Evolutionary conservation across 2,113 vertebrate species (phyloP).

Genomic region (Neodon shergylaensis): DNA sequence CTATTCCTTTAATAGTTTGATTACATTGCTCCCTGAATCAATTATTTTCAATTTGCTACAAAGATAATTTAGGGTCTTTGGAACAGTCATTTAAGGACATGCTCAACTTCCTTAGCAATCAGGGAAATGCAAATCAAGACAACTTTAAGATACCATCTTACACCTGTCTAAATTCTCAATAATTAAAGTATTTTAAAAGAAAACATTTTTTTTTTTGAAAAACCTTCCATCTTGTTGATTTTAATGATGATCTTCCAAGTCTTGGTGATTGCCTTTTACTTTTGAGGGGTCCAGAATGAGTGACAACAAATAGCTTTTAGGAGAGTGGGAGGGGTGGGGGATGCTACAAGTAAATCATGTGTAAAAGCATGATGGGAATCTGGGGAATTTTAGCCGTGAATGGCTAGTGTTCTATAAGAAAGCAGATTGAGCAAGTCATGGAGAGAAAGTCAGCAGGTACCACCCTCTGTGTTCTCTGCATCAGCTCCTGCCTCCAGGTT

Average conservation of each 20-base stretch:
- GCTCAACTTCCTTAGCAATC: no score
- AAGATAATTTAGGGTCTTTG: no score
- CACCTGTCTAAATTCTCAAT: no score
- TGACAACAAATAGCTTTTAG: constrained; percentile 28
- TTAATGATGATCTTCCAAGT: constrained; percentile 64
- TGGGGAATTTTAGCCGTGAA: constrained; percentile 47
- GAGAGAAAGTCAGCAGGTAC: not conserved
- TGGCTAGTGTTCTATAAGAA: not conserved
- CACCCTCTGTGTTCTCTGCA: not conserved
- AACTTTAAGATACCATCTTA: no score
- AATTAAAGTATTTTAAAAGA: not conserved
- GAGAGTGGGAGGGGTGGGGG: not conserved
- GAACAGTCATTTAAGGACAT: no score
- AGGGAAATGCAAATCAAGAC: no score
- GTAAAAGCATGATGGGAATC: constrained; percentile 60
- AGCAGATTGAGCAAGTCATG: not conserved
- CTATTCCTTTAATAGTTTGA: no score
- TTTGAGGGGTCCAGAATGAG: constrained; percentile 48
- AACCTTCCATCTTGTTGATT: constrained; percentile 34
- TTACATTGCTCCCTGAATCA: no score
- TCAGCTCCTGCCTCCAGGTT: not conserved
- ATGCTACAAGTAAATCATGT: constrained; percentile 50
- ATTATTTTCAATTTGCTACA: no score
- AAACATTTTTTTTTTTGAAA: not conserved
- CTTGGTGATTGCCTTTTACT: constrained; percentile 63